A percentile compares a stretch with the other conserved stretches of the same genome.
Conservation (phyloP, 1,140 invertebrate genomes). For the Caerostris darwini region DNA sequence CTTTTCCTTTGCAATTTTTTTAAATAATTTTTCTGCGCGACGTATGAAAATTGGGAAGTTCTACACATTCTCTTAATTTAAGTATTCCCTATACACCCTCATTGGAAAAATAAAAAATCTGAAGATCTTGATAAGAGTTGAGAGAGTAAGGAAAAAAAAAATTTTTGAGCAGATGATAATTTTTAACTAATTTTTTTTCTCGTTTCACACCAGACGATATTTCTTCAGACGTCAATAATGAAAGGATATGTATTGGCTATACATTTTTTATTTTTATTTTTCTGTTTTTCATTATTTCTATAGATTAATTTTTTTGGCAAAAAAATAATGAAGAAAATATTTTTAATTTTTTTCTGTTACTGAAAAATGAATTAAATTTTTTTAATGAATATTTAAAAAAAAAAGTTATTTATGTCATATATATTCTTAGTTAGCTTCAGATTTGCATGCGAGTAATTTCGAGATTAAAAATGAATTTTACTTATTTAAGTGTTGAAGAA, state of each 20-base stretch:
- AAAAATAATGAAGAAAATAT: conserved; percentile 26
- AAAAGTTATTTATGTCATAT: background rate
- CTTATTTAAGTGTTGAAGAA: background rate
- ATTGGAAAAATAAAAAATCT: background rate
- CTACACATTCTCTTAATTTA: background rate
- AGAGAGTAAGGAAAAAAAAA: background rate
- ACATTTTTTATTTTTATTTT: background rate
- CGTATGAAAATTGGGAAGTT: background rate
- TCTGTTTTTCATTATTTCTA: background rate
- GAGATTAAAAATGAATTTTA: background rate
- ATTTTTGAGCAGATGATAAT: background rate
- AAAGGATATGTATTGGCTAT: background rate
- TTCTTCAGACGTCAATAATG: conserved; percentile 14
- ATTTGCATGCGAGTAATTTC: too few species aligned
- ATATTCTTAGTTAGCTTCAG: too few species aligned
- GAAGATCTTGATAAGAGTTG: background rate
- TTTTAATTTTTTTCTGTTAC: background rate
- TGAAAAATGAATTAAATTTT: background rate
- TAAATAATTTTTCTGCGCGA: background rate
- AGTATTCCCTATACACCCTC: background rate
- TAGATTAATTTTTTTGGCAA: background rate
- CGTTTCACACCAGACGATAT: background rate
- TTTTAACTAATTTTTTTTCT: conserved; percentile 27
- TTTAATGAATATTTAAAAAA: background rate
- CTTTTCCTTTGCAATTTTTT: background rate